phyloP scores from a whole-genome alignment of 2,888 invertebrate species.

The Pseudolycoriella hygida region DNA sequence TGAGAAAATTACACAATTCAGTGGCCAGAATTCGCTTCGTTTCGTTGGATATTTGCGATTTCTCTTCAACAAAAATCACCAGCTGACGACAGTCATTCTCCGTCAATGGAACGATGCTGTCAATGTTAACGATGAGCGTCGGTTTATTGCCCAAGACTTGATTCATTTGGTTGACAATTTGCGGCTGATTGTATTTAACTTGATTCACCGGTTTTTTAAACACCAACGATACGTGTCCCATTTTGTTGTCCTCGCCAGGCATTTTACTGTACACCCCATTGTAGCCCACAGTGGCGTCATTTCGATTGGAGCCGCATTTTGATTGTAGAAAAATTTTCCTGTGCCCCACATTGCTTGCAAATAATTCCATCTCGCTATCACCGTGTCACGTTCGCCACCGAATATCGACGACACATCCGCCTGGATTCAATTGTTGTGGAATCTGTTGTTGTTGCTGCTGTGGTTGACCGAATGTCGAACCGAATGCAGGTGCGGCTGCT shows the following conservation, averaged over 20 bases:
- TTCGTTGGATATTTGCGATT: constrained; percentile 40
- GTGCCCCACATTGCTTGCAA: constrained; percentile 46
- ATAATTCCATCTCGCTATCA: constrained; percentile 88
- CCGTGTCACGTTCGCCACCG: constrained; percentile 87
- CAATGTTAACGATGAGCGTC: constrained; percentile 59
- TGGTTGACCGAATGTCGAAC: constrained; percentile 17
- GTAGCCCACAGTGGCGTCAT: constrained; percentile 79
- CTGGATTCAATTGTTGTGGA: constrained; percentile 37
- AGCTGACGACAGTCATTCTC: constrained; percentile 60
- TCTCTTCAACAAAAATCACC: constrained; percentile 54
- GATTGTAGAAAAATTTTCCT: constrained; percentile 62
- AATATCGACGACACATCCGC: constrained; percentile 64
- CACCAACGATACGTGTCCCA: constrained; percentile 73
- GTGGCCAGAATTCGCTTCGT: constrained; percentile 51
- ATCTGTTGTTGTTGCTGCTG: constrained; percentile 29
- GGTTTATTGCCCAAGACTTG: constrained; percentile 69
- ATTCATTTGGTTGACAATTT: constrained; percentile 44
- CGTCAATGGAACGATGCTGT: constrained; percentile 57
- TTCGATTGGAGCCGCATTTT: constrained; percentile 59
- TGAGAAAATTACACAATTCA: constrained; percentile 52
- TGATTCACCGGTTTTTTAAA: constrained; percentile 68
- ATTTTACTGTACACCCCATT: constrained; percentile 82
- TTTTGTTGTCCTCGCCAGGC: constrained; percentile 72
- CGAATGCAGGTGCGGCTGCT: constrained; percentile 20
- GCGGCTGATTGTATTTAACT: constrained; percentile 35